Evolutionary conservation across 2,888 invertebrate genomes (phyloP).

Genomic region (Microdon myrmicae): DNA sequence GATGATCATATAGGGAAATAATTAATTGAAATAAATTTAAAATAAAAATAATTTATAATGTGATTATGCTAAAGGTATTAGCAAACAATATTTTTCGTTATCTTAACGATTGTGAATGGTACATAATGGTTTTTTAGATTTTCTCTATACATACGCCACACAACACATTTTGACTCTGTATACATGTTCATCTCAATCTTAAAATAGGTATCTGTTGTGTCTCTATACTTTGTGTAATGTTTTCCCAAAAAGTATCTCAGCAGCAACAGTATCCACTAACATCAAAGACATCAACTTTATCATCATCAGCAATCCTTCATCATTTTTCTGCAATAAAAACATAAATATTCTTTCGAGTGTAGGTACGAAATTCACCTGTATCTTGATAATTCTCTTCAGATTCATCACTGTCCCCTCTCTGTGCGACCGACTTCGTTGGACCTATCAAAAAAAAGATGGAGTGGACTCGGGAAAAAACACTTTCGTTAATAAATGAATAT

Average conservation of each 20-base stretch:
- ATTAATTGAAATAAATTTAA: too few relatives aligned
- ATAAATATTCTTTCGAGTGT: constrained; percentile 3
- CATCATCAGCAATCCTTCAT: constrained; percentile 22
- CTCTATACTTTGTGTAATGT: constrained; percentile 50
- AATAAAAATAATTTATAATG: too few relatives aligned
- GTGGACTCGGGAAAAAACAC: constrained; percentile 66
- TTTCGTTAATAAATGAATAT: constrained; percentile 64
- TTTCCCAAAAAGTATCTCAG: constrained; percentile 37
- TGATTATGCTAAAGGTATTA: too few relatives aligned
- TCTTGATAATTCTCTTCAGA: not conserved
- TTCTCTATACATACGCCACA: constrained; percentile 47
- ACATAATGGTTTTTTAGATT: constrained; percentile 13
- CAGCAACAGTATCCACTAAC: constrained; percentile 21
- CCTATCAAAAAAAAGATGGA: constrained; percentile 59
- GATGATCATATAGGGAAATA: too few relatives aligned
- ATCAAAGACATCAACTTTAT: constrained; percentile 11
- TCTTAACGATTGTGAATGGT: constrained; percentile 25
- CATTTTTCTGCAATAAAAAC: constrained; percentile 41
- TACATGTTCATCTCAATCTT: constrained; percentile 46
- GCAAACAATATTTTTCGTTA: too few relatives aligned
- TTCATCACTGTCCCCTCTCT: not conserved
- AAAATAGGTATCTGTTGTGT: constrained; percentile 42
- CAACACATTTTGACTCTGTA: constrained; percentile 40
- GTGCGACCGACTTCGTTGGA: not conserved
- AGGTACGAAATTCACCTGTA: not conserved